These are phyloP conservation scores for Aplodontia rufa DNA, from an alignment of 2,113 vertebrate genomes.

Conservation along the genomic window DNA sequence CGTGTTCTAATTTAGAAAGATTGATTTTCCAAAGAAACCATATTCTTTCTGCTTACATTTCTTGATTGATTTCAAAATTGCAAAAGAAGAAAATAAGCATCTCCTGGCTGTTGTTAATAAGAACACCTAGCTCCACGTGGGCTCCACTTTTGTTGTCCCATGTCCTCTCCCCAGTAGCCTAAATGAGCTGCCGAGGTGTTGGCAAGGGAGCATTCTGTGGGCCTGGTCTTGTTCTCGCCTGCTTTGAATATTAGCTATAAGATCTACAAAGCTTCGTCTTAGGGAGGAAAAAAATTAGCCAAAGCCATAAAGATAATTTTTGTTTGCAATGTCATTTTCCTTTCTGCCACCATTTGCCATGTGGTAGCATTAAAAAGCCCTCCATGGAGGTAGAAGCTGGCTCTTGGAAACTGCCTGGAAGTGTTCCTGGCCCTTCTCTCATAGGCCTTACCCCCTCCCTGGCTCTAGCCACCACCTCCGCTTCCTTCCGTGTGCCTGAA, in stretches of 20 bases:
- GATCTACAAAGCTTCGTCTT: constrained; percentile 68
- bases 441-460: accelerated
- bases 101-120: constrained; percentile 61
- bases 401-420: constrained; percentile 50
- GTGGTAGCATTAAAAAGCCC: constrained; percentile 52
- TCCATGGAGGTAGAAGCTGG: constrained; percentile 25
- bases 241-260: constrained; percentile 63
- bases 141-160: constrained; percentile 43
- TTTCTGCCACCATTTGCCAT: constrained; percentile 77
- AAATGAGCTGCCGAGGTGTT: constrained; percentile 41
- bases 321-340: constrained; percentile 80
- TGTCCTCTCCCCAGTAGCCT: background rate
- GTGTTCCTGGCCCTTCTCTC: background rate
- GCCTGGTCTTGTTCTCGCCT: constrained; percentile 49
- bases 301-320: constrained; percentile 82
- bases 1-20: background rate
- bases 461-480: constrained; percentile 2
- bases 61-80: constrained; percentile 53
- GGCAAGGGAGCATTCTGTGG: constrained; percentile 34
- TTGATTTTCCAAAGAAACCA: background rate
- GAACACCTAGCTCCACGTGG: constrained; percentile 20
- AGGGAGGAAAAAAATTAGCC: constrained; percentile 73
- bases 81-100: constrained; percentile 32
- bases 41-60: background rate
- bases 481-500: constrained; percentile 46